A percentile compares a stretch with the other conserved stretches of the same genome.
phyloP scores from a whole-genome alignment of 2,113 vertebrate genomes.

The Grantiella picta region DNA sequence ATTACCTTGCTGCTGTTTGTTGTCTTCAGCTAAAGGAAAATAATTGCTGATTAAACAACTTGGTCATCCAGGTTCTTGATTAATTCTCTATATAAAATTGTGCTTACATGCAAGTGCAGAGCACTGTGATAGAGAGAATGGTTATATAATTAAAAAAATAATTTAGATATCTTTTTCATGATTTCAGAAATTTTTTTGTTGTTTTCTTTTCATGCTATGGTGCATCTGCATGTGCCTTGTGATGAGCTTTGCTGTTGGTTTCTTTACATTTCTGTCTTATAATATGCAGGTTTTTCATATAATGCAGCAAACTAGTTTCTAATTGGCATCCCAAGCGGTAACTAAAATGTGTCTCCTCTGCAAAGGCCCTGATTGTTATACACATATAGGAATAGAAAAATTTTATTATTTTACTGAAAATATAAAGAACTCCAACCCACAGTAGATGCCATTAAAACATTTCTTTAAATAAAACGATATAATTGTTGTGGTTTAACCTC shows the following conservation, averaged over 20 bases:
- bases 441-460: background rate
- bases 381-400: background rate
- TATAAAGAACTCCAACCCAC: accelerated
- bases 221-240: background rate
- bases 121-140: background rate
- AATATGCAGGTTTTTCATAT: background rate
- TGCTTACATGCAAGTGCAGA: background rate
- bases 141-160: background rate
- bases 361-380: background rate
- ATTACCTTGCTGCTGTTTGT: background rate
- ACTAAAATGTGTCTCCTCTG: background rate
- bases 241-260: background rate
- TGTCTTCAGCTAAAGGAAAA: background rate
- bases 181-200: background rate
- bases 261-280: background rate
- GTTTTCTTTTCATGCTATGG: background rate
- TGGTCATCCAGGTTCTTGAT: background rate
- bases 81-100: background rate
- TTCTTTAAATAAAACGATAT: background rate
- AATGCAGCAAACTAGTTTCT: background rate
- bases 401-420: background rate
- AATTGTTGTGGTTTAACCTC: background rate
- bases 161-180: background rate
- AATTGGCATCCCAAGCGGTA: background rate
- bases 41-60: background rate